phyloP scores from a whole-genome alignment of 2,888 invertebrate genomes.

The Bursaphelenchus okinawaensis region DNA sequence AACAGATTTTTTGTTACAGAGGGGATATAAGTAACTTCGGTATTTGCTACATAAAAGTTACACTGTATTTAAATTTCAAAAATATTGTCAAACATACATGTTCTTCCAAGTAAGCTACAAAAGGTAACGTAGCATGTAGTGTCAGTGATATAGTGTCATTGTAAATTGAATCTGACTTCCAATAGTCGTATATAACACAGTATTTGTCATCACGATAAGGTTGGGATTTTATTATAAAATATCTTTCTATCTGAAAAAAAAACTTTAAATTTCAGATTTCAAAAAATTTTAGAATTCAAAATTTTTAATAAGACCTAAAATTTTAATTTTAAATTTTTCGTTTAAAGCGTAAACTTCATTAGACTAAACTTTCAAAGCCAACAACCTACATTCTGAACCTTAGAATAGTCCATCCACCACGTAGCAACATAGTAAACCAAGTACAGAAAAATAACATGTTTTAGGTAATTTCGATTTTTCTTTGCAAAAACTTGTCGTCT shows the following conservation, averaged over 20 bases:
- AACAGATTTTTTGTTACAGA: neutral
- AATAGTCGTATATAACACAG: constrained; percentile 21
- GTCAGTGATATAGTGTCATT: constrained; percentile 13
- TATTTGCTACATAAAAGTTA: too few species aligned
- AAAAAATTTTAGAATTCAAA: too few species aligned
- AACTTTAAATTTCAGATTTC: neutral
- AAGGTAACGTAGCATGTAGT: constrained; percentile 17
- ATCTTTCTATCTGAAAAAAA: neutral
- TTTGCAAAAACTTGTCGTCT: neutral
- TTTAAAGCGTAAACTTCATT: too few species aligned
- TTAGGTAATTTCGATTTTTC: neutral
- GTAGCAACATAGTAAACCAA: neutral
- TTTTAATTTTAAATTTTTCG: too few species aligned
- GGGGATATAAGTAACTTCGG: neutral
- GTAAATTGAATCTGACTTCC: neutral
- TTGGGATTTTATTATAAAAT: neutral
- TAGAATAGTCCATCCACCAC: neutral
- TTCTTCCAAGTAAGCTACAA: constrained; percentile 8
- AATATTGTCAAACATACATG: constrained; percentile 15
- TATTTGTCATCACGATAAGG: constrained; percentile 7
- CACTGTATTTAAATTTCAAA: too few species aligned
- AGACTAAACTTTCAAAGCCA: too few species aligned
- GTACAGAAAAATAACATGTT: neutral
- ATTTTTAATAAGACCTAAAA: too few species aligned
- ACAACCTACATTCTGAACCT: neutral